Evolutionary conservation across 1,140 invertebrate species (phyloP).

Genomic region (Brachionus rotundiformis): DNA sequence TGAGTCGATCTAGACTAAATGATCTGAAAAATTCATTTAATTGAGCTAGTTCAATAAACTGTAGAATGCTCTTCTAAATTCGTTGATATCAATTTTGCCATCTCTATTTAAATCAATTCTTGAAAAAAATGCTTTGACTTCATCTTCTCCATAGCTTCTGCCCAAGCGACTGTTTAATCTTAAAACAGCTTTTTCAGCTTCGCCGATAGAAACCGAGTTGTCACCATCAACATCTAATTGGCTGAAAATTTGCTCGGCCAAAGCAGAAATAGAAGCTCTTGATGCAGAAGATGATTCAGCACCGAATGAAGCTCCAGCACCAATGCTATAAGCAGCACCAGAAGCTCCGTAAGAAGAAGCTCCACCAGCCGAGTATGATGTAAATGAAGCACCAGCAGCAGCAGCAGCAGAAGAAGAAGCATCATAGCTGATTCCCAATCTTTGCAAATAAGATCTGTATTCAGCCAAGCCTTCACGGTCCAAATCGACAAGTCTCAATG

Average conservation of each 20-base stretch:
- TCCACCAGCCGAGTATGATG: neutral
- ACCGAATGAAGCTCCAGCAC: slow-evolving; percentile 21
- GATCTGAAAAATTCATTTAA: neutral
- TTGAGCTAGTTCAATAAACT: neutral
- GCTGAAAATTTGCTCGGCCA: slow-evolving; percentile 28
- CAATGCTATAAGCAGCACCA: neutral
- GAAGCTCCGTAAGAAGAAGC: neutral
- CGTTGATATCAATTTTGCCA: slow-evolving; percentile 16
- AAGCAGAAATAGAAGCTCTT: slow-evolving; percentile 33
- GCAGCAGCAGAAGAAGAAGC: slow-evolving; percentile 8
- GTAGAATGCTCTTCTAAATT: slow-evolving; percentile 40
- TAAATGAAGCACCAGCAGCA: neutral
- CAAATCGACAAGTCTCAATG: slow-evolving; percentile 36
- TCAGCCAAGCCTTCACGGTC: slow-evolving; percentile 43
- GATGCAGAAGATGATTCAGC: slow-evolving; percentile 21
- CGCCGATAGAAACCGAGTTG: neutral
- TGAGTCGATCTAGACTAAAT: neutral
- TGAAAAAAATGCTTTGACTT: slow-evolving; percentile 13
- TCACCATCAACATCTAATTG: neutral
- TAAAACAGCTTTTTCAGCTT: slow-evolving; percentile 32
- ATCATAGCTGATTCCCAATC: slow-evolving; percentile 39
- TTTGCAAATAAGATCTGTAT: slow-evolving; percentile 43
- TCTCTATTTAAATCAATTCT: slow-evolving; percentile 24
- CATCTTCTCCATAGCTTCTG: slow-evolving; percentile 37
- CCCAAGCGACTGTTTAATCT: slow-evolving; percentile 45